Conservation (phyloP, 2,888 invertebrate species). For the Mactromeris polynyma region DNA sequence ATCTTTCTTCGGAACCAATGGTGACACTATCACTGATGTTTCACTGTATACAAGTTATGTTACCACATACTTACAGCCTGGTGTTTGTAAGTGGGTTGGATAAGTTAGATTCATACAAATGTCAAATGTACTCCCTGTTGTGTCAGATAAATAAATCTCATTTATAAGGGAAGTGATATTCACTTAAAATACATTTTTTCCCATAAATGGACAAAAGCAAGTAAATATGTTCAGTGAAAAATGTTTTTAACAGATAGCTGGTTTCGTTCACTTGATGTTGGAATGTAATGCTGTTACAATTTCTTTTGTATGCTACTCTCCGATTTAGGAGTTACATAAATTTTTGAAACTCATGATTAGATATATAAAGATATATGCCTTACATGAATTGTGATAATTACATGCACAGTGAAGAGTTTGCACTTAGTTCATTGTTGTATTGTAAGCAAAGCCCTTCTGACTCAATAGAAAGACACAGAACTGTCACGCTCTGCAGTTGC, state of each 20-base stretch:
- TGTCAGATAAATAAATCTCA: constrained; percentile 11
- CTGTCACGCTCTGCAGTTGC: too few species aligned
- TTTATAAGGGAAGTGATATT: constrained; percentile 14
- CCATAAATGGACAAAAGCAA: constrained; percentile 17
- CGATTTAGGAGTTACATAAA: background rate
- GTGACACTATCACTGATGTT: too few species aligned
- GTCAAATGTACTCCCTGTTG: constrained; percentile 9
- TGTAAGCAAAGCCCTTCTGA: too few species aligned
- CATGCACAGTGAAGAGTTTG: too few species aligned
- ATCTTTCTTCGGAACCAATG: too few species aligned
- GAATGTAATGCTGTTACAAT: background rate
- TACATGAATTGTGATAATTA: too few species aligned
- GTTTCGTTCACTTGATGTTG: constrained; percentile 4
- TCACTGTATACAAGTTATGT: too few species aligned
- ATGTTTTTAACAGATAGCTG: background rate
- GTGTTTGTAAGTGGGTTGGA: background rate
- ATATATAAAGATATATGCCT: background rate
- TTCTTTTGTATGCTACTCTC: background rate
- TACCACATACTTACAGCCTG: background rate
- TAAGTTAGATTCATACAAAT: constrained; percentile 14
- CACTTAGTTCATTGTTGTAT: too few species aligned
- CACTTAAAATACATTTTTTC: constrained; percentile 11
- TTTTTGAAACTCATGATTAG: background rate
- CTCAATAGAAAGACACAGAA: too few species aligned
- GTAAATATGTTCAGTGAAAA: background rate